Percentiles rank a stretch among this genome's conserved stretches.
Conservation (phyloP, 2,797 vertebrate genomes). For the Bradypodion ventrale region DNA sequence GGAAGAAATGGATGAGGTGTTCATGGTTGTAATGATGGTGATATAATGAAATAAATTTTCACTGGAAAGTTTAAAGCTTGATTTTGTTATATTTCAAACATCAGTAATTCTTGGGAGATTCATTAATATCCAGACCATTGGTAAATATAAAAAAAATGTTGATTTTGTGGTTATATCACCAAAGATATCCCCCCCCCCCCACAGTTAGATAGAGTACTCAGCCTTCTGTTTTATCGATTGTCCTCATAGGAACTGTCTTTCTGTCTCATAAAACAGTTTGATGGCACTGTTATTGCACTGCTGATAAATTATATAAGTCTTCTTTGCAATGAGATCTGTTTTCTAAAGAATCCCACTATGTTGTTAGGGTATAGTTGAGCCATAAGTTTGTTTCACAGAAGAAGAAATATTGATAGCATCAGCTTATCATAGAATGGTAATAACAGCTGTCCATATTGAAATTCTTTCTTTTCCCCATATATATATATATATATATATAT, state of each 20-base stretch:
- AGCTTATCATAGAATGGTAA: neutral
- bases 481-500: no score
- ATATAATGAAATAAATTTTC: neutral
- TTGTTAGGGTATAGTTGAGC: slow-evolving; percentile 23
- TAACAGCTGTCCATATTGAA: neutral
- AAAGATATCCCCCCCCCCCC: neutral
- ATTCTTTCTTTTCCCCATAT: no score
- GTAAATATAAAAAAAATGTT: slow-evolving; percentile 1
- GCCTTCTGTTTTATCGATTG: slow-evolving; percentile 52
- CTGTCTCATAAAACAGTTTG: slow-evolving; percentile 60
- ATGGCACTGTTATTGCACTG: slow-evolving; percentile 54
- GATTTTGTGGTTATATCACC: neutral
- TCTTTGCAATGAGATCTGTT: slow-evolving; percentile 49
- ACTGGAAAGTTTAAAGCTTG: neutral
- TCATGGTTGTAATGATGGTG: neutral
- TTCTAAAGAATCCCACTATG: slow-evolving; percentile 44
- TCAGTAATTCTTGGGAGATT: neutral
- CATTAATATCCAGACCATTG: neutral
- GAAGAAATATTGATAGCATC: slow-evolving; percentile 2
- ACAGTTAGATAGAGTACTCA: slow-evolving; percentile 41
- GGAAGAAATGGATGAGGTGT: neutral
- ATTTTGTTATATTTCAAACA: slow-evolving; percentile 15
- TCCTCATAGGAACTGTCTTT: slow-evolving; percentile 49
- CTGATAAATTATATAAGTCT: slow-evolving; percentile 51
- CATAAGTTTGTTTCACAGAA: slow-evolving; percentile 16